Evolutionary conservation across 2,113 vertebrate species (phyloP).

Genomic region (Tragelaphus strepsiceros): DNA sequence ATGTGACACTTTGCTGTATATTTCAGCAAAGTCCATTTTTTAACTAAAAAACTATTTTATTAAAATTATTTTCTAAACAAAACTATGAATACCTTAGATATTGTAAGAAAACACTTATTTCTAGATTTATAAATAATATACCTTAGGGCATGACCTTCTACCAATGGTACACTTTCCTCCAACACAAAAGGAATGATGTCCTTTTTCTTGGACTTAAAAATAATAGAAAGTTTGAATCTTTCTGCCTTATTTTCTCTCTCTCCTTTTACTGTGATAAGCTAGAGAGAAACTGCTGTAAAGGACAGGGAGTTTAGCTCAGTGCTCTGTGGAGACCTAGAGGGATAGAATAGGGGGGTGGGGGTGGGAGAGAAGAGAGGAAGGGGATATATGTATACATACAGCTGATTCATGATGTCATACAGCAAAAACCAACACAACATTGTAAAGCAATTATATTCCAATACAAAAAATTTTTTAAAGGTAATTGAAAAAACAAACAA

Average conservation of each 20-base stretch:
- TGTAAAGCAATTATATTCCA: not conserved
- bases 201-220: not conserved
- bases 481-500: not conserved
- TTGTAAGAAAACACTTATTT: not conserved
- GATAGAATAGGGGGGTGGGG: not conserved
- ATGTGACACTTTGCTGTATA: not conserved
- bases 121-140: not conserved
- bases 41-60: not conserved
- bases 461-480: not conserved
- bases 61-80: conserved; percentile 23
- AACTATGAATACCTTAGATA: not conserved
- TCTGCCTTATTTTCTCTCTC: not conserved
- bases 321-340: not conserved
- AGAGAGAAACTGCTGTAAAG: not conserved
- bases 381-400: not conserved
- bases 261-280: not conserved
- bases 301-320: not conserved
- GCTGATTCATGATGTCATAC: not conserved
- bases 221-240: not conserved
- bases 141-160: not conserved
- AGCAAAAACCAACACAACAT: not conserved
- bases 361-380: not conserved
- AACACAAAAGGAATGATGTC: not conserved
- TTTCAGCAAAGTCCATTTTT: not conserved
- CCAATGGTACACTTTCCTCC: not conserved